Conservation (phyloP, 2,888 invertebrate genomes). For the Micoletzkya japonica region DNA sequence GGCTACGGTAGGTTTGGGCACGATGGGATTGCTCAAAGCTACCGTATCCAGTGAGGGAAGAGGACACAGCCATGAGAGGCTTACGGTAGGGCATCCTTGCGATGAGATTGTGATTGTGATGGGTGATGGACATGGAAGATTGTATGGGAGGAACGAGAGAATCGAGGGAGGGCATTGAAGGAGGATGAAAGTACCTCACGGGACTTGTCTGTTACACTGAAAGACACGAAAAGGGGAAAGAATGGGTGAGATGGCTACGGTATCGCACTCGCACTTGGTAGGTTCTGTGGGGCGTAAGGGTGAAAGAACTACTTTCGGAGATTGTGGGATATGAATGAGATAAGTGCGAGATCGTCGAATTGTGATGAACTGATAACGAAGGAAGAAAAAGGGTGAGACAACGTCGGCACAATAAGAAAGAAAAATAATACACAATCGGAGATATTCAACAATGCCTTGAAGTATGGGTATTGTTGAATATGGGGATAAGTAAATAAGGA, state of each 20-base stretch:
- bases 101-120: constrained; percentile 30
- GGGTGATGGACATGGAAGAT: constrained; percentile 25
- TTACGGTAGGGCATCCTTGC: constrained; percentile 54
- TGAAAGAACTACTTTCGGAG: no score
- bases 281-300: no score
- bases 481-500: not conserved
- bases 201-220: constrained; percentile 31
- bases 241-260: not conserved
- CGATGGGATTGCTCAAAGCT: no score
- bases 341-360: no score
- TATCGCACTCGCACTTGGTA: no score
- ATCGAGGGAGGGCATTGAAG: constrained; percentile 49
- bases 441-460: no score
- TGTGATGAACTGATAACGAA: not conserved
- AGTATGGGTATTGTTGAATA: not conserved
- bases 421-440: not conserved
- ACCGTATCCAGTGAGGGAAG: no score
- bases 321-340: no score
- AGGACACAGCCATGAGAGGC: no score
- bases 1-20: no score
- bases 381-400: constrained; percentile 1
- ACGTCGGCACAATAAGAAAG: not conserved
- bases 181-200: constrained; percentile 50
- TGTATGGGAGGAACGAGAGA: constrained; percentile 46
- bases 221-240: not conserved